Evolutionary conservation across 2,113 vertebrate genomes (phyloP).

Genomic region (Sinocyclocheilus anshuiensis): DNA sequence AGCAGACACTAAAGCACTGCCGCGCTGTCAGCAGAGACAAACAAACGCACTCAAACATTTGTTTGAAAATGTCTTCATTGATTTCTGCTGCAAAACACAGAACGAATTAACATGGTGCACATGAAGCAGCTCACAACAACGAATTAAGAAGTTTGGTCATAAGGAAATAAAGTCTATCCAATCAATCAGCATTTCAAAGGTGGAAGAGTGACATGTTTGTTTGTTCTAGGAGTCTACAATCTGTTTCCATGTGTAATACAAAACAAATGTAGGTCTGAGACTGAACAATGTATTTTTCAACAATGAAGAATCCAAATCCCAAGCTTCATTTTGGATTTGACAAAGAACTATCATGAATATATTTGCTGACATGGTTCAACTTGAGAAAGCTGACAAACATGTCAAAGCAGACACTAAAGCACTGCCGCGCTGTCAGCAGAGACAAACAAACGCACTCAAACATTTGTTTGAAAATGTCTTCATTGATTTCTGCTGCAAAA

Average conservation of each 20-base stretch:
- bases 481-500: conserved; percentile 9
- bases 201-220: background rate
- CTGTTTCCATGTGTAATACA: background rate
- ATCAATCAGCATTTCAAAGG: background rate
- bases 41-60: background rate
- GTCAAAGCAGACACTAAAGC: conserved; percentile 14
- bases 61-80: conserved; percentile 12
- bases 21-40: background rate
- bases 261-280: background rate
- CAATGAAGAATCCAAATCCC: background rate
- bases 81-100: conserved; percentile 18
- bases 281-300: background rate
- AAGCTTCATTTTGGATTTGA: background rate
- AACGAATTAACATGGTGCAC: background rate
- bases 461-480: conserved; percentile 12
- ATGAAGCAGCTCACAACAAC: background rate
- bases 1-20: conserved; percentile 8
- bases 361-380: background rate
- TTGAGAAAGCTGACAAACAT: conserved; percentile 6
- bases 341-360: background rate
- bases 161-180: background rate
- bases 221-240: background rate
- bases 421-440: background rate
- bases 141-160: background rate
- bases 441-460: conserved; percentile 6